Evolutionary conservation across 2,797 vertebrate species (phyloP).

Genomic region (Hippoglossus hippoglossus): DNA sequence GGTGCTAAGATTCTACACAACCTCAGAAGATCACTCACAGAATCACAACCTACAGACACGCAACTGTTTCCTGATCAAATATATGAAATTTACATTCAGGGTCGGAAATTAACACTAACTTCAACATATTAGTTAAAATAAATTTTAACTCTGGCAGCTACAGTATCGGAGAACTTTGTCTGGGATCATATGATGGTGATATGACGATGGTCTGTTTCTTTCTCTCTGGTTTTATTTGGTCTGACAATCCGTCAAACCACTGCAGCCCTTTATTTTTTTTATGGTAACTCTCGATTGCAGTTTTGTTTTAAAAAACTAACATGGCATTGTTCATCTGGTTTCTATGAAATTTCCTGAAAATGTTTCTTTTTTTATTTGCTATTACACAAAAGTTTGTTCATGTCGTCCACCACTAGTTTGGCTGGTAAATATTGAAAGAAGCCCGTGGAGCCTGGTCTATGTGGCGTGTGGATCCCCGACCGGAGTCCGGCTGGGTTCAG

Average conservation of each 20-base stretch:
- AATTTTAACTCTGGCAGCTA: conserved; percentile 56
- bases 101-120: conserved; percentile 70
- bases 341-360: no score
- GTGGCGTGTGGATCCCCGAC: no score
- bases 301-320: no score
- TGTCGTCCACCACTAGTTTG: not conserved
- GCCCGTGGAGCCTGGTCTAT: not conserved
- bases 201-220: not conserved
- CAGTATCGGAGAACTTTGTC: conserved; percentile 1
- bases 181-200: not conserved
- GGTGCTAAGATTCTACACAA: conserved; percentile 65
- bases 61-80: conserved; percentile 17
- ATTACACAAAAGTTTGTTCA: no score
- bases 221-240: not conserved
- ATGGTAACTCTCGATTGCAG: not conserved
- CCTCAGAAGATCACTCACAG: conserved; percentile 14
- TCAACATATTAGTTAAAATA: not conserved
- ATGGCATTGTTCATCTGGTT: no score
- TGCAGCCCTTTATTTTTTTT: not conserved
- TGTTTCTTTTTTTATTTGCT: no score
- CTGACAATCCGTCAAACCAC: not conserved
- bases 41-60: not conserved
- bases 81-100: conserved; percentile 36
- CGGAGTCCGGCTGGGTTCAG: no score
- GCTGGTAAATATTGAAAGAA: not conserved